Base-by-base conservation (phyloP, 92 coral and sea anemone genomes). In the Siderastrea siderea region DNA sequence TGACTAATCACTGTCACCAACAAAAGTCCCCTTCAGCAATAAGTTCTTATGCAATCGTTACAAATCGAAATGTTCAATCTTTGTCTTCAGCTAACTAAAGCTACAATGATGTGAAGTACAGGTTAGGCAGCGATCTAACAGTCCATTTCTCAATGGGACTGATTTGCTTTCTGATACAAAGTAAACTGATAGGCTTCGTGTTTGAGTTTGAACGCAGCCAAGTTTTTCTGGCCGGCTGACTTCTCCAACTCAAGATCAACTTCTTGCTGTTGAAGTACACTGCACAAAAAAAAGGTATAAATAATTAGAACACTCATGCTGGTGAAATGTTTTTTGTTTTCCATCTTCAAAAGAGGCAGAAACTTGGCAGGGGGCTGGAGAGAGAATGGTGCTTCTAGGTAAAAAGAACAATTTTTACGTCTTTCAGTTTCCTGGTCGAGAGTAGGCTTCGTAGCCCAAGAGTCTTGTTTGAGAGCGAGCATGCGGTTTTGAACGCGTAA, bases 171-270 rank as follows among this genome's bases (percentile, higher is more conserved):
- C 19, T 60, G 53, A 78, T 60, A 15, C 54, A 7, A 14, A 14
- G 6, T 44, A 17, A 78, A 78, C 68, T 77, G 82, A 61, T 9
- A 47, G 6, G 69, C 70, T 45, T 78, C 82, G 82, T 78, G 82
- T 78, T 78, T 60, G 2, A 63, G 53, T 78, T 48, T 78, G 9
- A 60, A 78, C 17, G 54, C 70, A 15, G 17, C 53, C 69, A 59
- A 19, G 43, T 61, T 78, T 45, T 6, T 60, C 55, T 78, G 82
- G 3, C 51, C 52, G 1, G 12, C 48, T 46, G 55, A 47, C 7
- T 57, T 2, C 14, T 78, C 54, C 67, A 49, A 78, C 13, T 46
- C 13, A 60, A 78, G 69, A 17, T 61, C n/a, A 59, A 45, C 54
- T 44, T 78, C 69, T 13, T 78, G 60, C 13, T n/a, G 68, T 45